Conservation (phyloP, 2,797 vertebrate species). For the Brachyrhaphis roseni region DNA sequence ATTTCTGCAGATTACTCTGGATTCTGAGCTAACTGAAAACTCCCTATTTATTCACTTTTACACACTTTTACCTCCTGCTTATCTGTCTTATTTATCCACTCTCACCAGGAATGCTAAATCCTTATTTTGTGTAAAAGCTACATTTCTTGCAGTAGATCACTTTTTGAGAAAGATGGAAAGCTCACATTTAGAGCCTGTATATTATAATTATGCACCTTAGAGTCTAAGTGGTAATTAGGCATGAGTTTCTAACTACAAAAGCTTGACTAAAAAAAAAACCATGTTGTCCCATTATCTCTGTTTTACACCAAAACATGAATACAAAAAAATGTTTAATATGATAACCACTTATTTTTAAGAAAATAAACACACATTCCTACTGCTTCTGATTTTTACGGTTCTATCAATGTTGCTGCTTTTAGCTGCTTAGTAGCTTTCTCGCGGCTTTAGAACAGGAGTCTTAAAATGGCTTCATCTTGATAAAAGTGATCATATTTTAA, state of each 20-base stretch:
- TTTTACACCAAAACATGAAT: neutral
- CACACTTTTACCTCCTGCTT: constrained; percentile 51
- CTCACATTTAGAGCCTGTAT: constrained; percentile 15
- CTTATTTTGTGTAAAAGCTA: constrained; percentile 61
- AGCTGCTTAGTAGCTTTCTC: neutral
- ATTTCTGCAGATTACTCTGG: constrained; percentile 30
- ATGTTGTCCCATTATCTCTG: neutral
- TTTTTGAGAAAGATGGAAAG: constrained; percentile 41
- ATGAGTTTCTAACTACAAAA: neutral
- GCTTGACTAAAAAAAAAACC: neutral
- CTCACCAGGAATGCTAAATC: constrained; percentile 68
- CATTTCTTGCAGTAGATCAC: constrained; percentile 29
- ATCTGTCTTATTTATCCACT: constrained; percentile 56
- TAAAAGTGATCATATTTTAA: neutral
- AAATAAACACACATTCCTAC: neutral
- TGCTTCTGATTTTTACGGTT: neutral
- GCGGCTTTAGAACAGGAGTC: neutral
- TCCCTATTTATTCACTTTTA: constrained; percentile 44
- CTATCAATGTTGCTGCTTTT: neutral
- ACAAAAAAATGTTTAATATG: neutral
- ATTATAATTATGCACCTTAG: constrained; percentile 27
- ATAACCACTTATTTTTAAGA: neutral
- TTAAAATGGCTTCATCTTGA: neutral
- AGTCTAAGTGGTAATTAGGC: constrained; percentile 6
- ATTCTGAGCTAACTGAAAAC: constrained; percentile 22